These are phyloP conservation scores for Thymelicus lineola DNA, from an alignment of 2,888 invertebrate genomes.

Conservation along the genomic window DNA sequence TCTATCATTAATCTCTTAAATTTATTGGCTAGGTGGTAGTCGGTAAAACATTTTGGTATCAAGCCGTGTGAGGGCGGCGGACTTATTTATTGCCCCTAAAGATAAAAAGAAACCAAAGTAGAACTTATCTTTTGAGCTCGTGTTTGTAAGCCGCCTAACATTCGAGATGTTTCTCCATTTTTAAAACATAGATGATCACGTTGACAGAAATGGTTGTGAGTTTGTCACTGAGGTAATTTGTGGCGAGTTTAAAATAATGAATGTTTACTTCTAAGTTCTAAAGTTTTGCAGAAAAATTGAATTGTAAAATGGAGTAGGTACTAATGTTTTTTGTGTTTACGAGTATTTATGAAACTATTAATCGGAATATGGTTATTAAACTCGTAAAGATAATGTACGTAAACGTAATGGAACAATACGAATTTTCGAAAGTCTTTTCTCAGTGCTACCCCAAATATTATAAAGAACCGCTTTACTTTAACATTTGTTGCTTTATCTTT, in stretches of 20 bases:
- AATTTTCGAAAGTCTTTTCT: too few species aligned
- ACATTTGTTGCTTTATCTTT: too few species aligned
- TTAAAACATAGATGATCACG: slow-evolving; percentile 48
- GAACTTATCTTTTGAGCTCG: slow-evolving; percentile 62
- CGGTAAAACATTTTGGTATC: slow-evolving; percentile 62
- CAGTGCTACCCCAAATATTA: too few species aligned
- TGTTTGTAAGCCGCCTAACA: slow-evolving; percentile 41
- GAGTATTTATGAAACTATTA: too few species aligned
- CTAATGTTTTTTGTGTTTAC: too few species aligned
- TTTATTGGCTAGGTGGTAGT: slow-evolving; percentile 73
- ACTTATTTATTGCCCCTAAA: slow-evolving; percentile 74
- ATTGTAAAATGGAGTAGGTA: too few species aligned
- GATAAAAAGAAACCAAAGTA: slow-evolving; percentile 69
- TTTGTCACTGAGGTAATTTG: slow-evolving; percentile 55
- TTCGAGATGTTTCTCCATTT: slow-evolving; percentile 31
- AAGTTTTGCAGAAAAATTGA: too few species aligned
- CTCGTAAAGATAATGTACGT: too few species aligned
- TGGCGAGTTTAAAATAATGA: slow-evolving; percentile 34
- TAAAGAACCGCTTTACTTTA: too few species aligned
- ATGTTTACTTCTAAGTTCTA: slow-evolving; percentile 5
- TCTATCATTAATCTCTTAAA: slow-evolving; percentile 78
- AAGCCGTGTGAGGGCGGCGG: slow-evolving; percentile 66
- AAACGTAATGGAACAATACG: too few species aligned
- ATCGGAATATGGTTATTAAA: too few species aligned
- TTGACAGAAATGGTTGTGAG: slow-evolving; percentile 63